Base-by-base conservation (phyloP, 1,140 invertebrate species). In the Cherax quadricarinatus region DNA sequence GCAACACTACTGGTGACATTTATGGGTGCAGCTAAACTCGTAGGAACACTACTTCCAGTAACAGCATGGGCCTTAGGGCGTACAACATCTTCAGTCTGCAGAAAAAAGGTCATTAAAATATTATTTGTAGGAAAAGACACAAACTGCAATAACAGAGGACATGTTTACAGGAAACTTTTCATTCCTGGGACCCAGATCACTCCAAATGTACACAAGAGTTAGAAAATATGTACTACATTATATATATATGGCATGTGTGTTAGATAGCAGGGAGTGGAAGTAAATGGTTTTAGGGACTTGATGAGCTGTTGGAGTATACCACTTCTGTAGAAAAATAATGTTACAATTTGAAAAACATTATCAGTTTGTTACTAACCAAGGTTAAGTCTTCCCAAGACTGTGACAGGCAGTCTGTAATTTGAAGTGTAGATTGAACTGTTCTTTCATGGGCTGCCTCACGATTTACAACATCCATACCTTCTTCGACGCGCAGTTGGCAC, bases 381-480 rank as follows among this genome's bases (percentile, higher is more conserved):
- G 89, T 90, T 18, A 90, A 24, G 51, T 90, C 89, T 79, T 90
- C 89, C 82, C 89, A 90, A 2, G 89, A 90, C 51, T 90, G 89
- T n/a, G 89, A 90, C 2, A 90, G 53, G 60, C 66, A 85, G 48
- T 90, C 89, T 18, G 89, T 90, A 60, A 90, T 84, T 4, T 90
- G 89, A 18, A 90, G 82, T 10, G 89, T 85, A 18, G 89, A 90
- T 81, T 90, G 81, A 18, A 90, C 89, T 3, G 89, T 90, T 30
- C 81, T 48, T 60, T 90, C 89, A 57, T 85, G 81, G 21, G 89
- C 89, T 21, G 89, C 89, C 66, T 90, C 89, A 18, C 89, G 62
- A 70, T 90, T 90, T 21, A 85, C 89, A 24, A 90, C 89, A 62
- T 90, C 89, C 89, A 90, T 90, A 12, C 89, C 89, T 60, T 90